Percentiles rank a stretch among this genome's conserved stretches.
These are phyloP conservation scores for Galeopterus variegatus DNA, from an alignment of 2,113 vertebrate genomes.

Conservation along the genomic window DNA sequence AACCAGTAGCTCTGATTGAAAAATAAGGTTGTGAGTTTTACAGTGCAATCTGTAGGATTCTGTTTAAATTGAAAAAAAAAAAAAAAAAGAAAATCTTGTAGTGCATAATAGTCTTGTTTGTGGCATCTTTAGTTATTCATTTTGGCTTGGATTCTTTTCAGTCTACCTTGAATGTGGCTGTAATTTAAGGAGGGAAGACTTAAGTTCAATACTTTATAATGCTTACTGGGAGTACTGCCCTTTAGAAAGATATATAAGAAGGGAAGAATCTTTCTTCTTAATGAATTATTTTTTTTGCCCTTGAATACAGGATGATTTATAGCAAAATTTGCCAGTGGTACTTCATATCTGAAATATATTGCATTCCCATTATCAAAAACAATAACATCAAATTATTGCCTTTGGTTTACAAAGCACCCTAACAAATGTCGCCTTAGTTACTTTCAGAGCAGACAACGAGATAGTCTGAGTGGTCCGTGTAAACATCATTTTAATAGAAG, in stretches of 20 bases:
- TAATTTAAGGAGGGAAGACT: conserved; percentile 12
- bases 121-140: background rate
- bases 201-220: background rate
- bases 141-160: background rate
- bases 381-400: background rate
- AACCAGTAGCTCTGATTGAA: conserved; percentile 54
- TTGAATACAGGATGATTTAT: background rate
- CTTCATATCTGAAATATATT: background rate
- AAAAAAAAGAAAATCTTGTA: background rate
- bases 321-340: background rate
- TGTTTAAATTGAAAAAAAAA: conserved; percentile 47
- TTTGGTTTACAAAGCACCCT: background rate
- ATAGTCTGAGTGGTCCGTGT: background rate
- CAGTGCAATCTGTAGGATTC: conserved; percentile 58
- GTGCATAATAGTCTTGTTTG: background rate
- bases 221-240: background rate
- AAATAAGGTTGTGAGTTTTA: conserved; percentile 48
- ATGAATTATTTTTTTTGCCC: background rate
- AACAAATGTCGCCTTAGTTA: background rate
- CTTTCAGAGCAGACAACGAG: background rate
- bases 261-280: background rate
- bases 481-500: background rate
- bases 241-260: background rate
- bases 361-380: background rate
- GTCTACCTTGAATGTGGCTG: background rate